Base-by-base conservation (phyloP, 1,140 invertebrate genomes). In the Eumaeus atala region DNA sequence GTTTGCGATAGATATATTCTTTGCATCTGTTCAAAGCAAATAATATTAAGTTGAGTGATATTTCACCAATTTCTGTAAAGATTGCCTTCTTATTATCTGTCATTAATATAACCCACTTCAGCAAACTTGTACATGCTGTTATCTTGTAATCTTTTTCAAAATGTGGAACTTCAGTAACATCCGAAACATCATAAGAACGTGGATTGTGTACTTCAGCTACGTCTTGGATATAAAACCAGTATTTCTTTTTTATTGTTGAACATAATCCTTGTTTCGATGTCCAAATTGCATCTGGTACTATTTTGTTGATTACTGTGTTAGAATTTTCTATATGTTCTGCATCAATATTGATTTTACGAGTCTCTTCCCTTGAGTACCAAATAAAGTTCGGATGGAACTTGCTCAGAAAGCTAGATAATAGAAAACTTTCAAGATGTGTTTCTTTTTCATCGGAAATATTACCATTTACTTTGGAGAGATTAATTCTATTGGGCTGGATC, bases 121-220 rank as follows among this genome's bases (percentile, higher is more conserved):
- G 74, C 18, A 97, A 85, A 62, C 92, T 93, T 47, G 95, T 90
- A 63, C 96, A 96, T 7, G 95, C 92, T 10, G 95, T 96, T 44
- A 95, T 86, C 72, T 93, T 92, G 61, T 89, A 92, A 70, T 92
- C 91, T 37, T 84, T 80, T 9, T 86, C 74, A 56, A 91, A 91
- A 12, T 78, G 86, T 69, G 87, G 84, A 38, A 83, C 67, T 66
- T 91, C 90, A n/a, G n/a, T n/a, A n/a, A n/a, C n/a, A 56, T 87
- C 87, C 14, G 70, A 79, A 28, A 88, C 74, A 21, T 85, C 87
- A 64, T 91, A 92, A 16, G 89, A 88, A 8, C 91, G 81, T 0
- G 91, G 91, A 71, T 87, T 80, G 55, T 84, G 88, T 47, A 92
- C 85, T 62, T 89, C 88, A 9, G 90, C 87, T 5, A 90, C 71